These are phyloP conservation scores for Stenotaenia linearis DNA, from an alignment of 2,888 invertebrate species.

Conservation along the genomic window DNA sequence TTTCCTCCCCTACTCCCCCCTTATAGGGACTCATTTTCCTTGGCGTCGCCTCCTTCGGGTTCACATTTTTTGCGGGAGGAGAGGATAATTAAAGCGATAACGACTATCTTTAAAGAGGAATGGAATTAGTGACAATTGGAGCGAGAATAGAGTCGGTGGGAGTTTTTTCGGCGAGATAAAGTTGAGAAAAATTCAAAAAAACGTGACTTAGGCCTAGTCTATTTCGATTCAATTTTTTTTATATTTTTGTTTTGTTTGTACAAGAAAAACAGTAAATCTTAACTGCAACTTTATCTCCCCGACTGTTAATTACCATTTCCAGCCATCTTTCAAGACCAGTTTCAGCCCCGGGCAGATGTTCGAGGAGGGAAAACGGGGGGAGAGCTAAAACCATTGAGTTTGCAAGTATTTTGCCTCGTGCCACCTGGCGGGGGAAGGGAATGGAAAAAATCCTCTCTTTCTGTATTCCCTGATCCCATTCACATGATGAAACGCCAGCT, in stretches of 20 bases:
- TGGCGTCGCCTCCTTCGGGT: not conserved
- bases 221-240: too few species aligned
- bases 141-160: not conserved
- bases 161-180: not conserved
- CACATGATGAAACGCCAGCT: slow-evolving; percentile 17
- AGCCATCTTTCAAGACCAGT: not conserved
- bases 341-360: slow-evolving; percentile 1
- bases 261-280: too few species aligned
- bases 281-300: too few species aligned
- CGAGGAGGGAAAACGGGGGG: not conserved
- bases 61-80: not conserved
- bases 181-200: not conserved
- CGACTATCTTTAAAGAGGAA: not conserved
- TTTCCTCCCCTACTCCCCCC: too few species aligned
- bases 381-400: not conserved
- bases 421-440: slow-evolving; percentile 8
- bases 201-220: not conserved
- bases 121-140: slow-evolving; percentile 20
- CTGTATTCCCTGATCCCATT: not conserved
- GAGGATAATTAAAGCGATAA: not conserved
- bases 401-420: not conserved
- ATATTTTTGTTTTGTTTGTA: too few species aligned
- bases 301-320: not conserved
- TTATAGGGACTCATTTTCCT: not conserved
- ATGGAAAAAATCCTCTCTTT: not conserved